phyloP scores from a whole-genome alignment of 1,140 invertebrate species.

The Archegozetes longisetosus region DNA sequence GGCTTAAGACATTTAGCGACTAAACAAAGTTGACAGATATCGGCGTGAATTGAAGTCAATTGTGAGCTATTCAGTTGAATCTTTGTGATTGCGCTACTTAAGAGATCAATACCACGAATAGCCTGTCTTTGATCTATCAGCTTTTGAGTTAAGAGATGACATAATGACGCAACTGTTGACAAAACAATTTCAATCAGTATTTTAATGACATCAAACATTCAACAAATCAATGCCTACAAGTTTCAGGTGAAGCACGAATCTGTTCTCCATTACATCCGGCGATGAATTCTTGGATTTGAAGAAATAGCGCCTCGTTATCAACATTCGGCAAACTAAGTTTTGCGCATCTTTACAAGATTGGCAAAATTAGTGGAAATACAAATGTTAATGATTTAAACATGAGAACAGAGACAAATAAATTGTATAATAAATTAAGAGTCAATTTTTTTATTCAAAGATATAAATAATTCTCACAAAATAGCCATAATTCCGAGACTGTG shows the following conservation, averaged over 20 bases:
- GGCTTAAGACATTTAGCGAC: slow-evolving; percentile 81
- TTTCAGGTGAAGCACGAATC: slow-evolving; percentile 60
- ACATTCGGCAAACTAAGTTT: slow-evolving; percentile 19
- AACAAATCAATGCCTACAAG: slow-evolving; percentile 48
- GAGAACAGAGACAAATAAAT: background rate
- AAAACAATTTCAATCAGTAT: slow-evolving; percentile 17
- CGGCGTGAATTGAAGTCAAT: slow-evolving; percentile 79
- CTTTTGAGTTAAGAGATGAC: slow-evolving; percentile 59
- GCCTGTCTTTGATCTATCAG: slow-evolving; percentile 52
- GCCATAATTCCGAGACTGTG: slow-evolving; percentile 71
- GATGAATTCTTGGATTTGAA: slow-evolving; percentile 62
- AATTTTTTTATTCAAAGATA: background rate
- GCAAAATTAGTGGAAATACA: background rate
- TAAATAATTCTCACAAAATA: slow-evolving; percentile 55
- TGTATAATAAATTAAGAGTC: background rate
- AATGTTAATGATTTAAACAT: background rate
- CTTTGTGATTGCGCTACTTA: slow-evolving; percentile 70
- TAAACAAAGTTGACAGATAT: slow-evolving; percentile 80
- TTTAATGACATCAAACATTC: slow-evolving; percentile 3
- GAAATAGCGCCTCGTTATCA: slow-evolving; percentile 31
- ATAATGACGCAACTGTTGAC: slow-evolving; percentile 63
- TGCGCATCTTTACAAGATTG: background rate
- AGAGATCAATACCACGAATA: slow-evolving; percentile 62
- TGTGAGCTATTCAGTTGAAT: slow-evolving; percentile 71
- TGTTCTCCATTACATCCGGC: slow-evolving; percentile 67